A percentile compares a stretch with the other conserved stretches of the same genome.
phyloP scores from a whole-genome alignment of 1,140 invertebrate species.

The Calosoma granatense region DNA sequence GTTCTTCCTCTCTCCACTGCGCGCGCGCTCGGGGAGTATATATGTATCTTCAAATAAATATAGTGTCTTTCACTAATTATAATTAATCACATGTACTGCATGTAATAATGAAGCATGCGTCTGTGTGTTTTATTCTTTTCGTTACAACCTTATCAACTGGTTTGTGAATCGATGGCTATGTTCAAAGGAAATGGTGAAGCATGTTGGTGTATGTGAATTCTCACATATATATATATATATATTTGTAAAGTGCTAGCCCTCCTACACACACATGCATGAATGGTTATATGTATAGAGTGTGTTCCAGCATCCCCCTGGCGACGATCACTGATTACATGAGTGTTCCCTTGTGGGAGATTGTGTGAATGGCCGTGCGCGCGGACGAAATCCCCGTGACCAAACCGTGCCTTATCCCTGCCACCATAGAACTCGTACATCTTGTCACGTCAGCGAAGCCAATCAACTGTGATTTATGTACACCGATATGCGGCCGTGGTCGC shows the following conservation, averaged over 20 bases:
- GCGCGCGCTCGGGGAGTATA: too few relatives aligned
- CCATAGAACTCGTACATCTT: neutral
- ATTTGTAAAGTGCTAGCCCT: too few relatives aligned
- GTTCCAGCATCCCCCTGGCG: neutral
- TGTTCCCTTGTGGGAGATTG: neutral
- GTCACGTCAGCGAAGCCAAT: constrained; percentile 6
- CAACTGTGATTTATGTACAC: constrained; percentile 5
- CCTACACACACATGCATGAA: too few relatives aligned
- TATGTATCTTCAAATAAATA: too few relatives aligned
- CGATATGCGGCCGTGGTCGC: neutral
- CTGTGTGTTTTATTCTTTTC: too few relatives aligned
- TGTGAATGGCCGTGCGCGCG: neutral
- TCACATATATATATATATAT: too few relatives aligned
- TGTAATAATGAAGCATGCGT: too few relatives aligned
- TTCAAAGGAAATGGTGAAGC: neutral
- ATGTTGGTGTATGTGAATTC: neutral
- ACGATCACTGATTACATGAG: constrained; percentile 1
- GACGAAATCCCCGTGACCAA: neutral
- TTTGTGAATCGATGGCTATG: neutral
- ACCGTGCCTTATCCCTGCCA: neutral
- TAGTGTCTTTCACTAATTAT: too few relatives aligned
- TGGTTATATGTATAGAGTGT: too few relatives aligned
- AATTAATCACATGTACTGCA: too few relatives aligned
- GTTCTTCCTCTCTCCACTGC: too few relatives aligned
- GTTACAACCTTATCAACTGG: too few relatives aligned